These are phyloP conservation scores for Terebella lapidaria DNA, from an alignment of 2,888 invertebrate species.

Conservation along the genomic window DNA sequence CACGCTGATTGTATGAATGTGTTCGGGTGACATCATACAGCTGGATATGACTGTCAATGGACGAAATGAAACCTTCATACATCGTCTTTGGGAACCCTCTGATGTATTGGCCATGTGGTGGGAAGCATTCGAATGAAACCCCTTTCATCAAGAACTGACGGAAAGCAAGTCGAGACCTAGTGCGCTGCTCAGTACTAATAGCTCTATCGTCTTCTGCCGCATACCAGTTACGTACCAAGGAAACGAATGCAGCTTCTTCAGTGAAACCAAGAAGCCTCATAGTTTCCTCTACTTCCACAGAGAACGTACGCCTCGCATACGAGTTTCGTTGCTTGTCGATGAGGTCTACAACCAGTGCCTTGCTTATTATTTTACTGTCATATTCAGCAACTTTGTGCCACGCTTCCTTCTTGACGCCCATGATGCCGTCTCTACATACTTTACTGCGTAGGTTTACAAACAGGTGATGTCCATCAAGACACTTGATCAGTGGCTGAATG, in stretches of 20 bases:
- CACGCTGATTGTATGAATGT: background rate
- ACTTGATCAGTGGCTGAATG: background rate
- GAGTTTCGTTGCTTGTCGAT: background rate
- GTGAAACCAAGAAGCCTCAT: conserved; percentile 1
- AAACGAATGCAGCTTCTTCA: conserved; percentile 8
- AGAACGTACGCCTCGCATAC: background rate
- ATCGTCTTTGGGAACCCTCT: conserved; percentile 1
- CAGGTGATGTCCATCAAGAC: background rate
- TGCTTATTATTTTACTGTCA: conserved; percentile 1
- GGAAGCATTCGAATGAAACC: conserved; percentile 8
- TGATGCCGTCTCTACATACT: background rate
- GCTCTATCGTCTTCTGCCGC: conserved; percentile 16
- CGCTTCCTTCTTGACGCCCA: background rate
- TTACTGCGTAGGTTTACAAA: background rate
- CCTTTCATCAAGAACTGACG: conserved; percentile 3
- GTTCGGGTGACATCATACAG: background rate
- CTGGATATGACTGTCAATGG: background rate
- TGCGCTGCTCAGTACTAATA: conserved; percentile 8
- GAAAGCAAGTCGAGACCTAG: background rate
- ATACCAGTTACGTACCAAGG: conserved; percentile 15
- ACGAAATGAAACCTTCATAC: background rate
- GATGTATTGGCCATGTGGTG: conserved; percentile 12
- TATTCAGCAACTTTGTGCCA: conserved; percentile 1
- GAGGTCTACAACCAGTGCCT: background rate
- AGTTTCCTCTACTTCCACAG: background rate